A percentile compares a stretch with the other conserved stretches of the same genome.
Conservation (phyloP, 2,888 invertebrate genomes). For the Portevinia maculata region DNA sequence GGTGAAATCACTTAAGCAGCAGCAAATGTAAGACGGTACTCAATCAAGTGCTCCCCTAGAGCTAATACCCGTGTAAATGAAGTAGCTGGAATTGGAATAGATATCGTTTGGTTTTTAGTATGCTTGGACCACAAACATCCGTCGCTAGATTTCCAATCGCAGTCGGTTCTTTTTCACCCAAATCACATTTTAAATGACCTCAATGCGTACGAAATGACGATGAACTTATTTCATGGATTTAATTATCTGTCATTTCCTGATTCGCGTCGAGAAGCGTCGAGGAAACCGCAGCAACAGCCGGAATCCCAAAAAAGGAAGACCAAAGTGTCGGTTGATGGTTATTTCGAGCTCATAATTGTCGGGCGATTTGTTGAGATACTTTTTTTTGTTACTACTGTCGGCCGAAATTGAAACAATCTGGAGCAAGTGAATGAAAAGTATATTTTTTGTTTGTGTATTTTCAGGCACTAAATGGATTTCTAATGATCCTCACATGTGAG, state of each 20-base stretch:
- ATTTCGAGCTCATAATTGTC: slow-evolving; percentile 57
- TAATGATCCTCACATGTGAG: slow-evolving; percentile 99
- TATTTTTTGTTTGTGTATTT: slow-evolving; percentile 76
- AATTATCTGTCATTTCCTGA: slow-evolving; percentile 83
- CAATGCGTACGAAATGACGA: slow-evolving; percentile 71
- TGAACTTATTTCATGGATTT: slow-evolving; percentile 79
- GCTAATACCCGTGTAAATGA: slow-evolving; percentile 60
- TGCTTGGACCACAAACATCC: slow-evolving; percentile 66
- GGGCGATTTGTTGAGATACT: slow-evolving; percentile 48
- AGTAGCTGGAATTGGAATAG: slow-evolving; percentile 59
- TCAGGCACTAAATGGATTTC: slow-evolving; percentile 99
- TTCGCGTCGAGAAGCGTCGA: slow-evolving; percentile 71
- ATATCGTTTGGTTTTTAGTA: slow-evolving; percentile 28
- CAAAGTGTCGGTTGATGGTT: slow-evolving; percentile 64
- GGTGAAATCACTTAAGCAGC: slow-evolving; percentile 71
- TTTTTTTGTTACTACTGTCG: slow-evolving; percentile 21
- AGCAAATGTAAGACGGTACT: slow-evolving; percentile 38
- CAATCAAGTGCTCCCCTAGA: slow-evolving; percentile 67
- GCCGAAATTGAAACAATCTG: slow-evolving; percentile 71
- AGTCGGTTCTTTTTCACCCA: slow-evolving; percentile 47
- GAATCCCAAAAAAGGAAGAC: slow-evolving; percentile 28
- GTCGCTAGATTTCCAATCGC: slow-evolving; percentile 62
- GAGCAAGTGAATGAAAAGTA: slow-evolving; percentile 54
- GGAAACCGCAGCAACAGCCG: slow-evolving; percentile 52
- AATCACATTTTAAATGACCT: slow-evolving; percentile 73